Percentiles rank a stretch among this genome's conserved stretches.
Evolutionary conservation across 2,888 invertebrate species (phyloP).

Genomic region (Scrobipalpa atriplicella): DNA sequence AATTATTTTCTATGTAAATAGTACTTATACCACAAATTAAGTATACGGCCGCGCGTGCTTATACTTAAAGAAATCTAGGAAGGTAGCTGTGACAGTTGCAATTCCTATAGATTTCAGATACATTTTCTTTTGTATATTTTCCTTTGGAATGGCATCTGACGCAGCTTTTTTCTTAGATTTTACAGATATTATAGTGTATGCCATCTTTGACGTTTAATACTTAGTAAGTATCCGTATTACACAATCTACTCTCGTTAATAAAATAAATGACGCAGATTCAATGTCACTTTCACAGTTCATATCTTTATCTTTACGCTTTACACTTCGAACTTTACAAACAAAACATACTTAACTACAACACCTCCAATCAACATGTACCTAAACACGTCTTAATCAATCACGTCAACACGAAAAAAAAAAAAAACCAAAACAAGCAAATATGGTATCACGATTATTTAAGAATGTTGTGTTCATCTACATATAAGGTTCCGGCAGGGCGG

Average conservation of each 20-base stretch:
- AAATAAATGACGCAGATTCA: neutral
- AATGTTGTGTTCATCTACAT: neutral
- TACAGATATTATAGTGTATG: too few species aligned
- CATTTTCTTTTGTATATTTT: too few species aligned
- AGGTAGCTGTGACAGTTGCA: too few species aligned
- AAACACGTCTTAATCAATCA: conserved; percentile 29
- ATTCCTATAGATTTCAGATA: too few species aligned
- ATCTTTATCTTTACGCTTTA: neutral
- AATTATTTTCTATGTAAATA: too few species aligned
- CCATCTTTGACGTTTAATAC: neutral
- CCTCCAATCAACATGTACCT: conserved; percentile 34
- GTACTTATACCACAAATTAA: too few species aligned
- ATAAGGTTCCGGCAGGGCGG: conserved; percentile 29
- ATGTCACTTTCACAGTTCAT: neutral
- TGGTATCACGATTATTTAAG: neutral
- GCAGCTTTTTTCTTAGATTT: too few species aligned
- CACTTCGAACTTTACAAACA: neutral
- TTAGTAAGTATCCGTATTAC: neutral
- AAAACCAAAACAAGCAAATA: conserved; percentile 16
- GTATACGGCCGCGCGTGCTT: too few species aligned
- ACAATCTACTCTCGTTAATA: neutral
- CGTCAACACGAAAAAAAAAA: conserved; percentile 31
- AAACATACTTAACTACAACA: neutral
- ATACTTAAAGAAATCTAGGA: too few species aligned
- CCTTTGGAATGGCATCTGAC: too few species aligned